phyloP scores from a whole-genome alignment of 2,113 vertebrate species.

The Antechinus stuartii region DNA sequence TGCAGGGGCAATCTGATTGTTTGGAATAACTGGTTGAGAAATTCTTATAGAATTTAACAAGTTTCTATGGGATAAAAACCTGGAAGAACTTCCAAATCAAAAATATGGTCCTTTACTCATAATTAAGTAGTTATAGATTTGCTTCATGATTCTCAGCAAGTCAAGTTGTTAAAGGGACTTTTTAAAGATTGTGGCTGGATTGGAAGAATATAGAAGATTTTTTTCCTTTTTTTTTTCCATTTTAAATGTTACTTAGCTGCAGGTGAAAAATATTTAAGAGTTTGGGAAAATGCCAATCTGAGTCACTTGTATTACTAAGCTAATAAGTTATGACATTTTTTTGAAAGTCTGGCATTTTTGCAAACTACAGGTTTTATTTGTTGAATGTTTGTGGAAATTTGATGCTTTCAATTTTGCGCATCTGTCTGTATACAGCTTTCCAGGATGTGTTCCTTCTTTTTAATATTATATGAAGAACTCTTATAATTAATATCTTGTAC shows the following conservation, averaged over 20 bases:
- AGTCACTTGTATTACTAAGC: rapidly evolving
- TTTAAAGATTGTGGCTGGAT: neutral
- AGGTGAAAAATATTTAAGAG: neutral
- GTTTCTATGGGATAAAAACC: neutral
- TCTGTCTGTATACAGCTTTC: neutral
- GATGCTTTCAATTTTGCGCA: rapidly evolving
- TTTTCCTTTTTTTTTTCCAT: neutral
- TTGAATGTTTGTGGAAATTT: neutral
- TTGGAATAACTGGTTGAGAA: neutral
- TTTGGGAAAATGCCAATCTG: neutral
- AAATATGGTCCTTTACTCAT: neutral
- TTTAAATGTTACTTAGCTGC: neutral
- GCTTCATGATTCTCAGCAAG: neutral
- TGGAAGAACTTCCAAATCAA: neutral
- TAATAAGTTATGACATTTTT: rapidly evolving
- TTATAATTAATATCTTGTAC: neutral
- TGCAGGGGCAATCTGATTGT: neutral
- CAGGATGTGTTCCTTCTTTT: neutral
- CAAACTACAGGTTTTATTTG: neutral
- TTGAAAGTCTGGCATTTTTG: rapidly evolving
- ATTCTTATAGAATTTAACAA: neutral
- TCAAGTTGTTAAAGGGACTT: neutral
- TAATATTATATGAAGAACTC: neutral
- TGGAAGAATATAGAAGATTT: neutral
- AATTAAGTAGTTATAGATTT: neutral